Percentiles rank a stretch among this genome's conserved stretches.
phyloP scores from a whole-genome alignment of 2,888 invertebrate genomes.

The Deilephila porcellus region DNA sequence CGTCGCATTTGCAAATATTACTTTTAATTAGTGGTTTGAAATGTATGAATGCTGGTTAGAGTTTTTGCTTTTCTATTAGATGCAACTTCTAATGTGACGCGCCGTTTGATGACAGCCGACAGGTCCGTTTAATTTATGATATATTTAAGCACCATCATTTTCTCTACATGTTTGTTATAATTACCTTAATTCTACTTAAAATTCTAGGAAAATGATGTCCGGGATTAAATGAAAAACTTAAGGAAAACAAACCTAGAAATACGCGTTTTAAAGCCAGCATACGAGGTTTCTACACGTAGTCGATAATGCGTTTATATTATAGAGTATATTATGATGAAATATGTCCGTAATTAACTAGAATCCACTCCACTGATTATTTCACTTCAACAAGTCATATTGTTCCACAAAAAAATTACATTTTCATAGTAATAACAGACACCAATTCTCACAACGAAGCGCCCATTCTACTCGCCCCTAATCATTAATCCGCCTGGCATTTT shows the following conservation, averaged over 20 bases:
- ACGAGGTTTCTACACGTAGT: too few relatives aligned
- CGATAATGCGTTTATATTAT: background rate
- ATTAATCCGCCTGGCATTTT: slow-evolving; percentile 47
- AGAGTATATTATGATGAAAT: background rate
- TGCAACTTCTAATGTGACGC: background rate
- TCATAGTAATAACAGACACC: slow-evolving; percentile 42
- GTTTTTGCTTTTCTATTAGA: background rate
- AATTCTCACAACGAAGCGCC: slow-evolving; percentile 51
- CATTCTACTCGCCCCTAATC: slow-evolving; percentile 57
- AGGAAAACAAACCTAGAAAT: too few relatives aligned
- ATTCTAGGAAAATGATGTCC: too few relatives aligned
- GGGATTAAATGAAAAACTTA: too few relatives aligned
- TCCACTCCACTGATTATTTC: background rate
- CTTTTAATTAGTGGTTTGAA: slow-evolving; percentile 17
- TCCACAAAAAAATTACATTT: slow-evolving; percentile 8
- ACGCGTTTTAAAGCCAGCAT: too few relatives aligned
- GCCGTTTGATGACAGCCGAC: background rate
- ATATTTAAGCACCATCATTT: too few relatives aligned
- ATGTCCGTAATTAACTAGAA: background rate
- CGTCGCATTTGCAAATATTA: slow-evolving; percentile 17
- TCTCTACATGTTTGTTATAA: too few relatives aligned
- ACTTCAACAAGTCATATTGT: slow-evolving; percentile 6
- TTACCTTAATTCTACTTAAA: too few relatives aligned
- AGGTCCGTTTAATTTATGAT: too few relatives aligned
- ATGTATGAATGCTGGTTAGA: slow-evolving; percentile 6